Conservation (phyloP, 2,888 invertebrate genomes). For the Diaprepes abbreviatus region DNA sequence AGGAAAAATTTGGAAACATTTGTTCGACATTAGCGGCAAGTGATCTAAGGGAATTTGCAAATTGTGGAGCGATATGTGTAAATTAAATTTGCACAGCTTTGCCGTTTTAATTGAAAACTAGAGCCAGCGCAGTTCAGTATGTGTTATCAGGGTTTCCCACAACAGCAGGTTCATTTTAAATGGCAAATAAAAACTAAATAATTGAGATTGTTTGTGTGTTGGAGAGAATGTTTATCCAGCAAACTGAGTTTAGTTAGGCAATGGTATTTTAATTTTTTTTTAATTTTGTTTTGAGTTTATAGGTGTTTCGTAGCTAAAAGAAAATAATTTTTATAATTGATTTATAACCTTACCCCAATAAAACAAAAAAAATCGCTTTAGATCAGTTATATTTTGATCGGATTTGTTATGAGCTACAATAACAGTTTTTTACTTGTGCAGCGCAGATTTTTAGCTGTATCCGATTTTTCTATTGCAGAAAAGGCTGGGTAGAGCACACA, state of each 20-base stretch:
- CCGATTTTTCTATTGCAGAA: too few species aligned
- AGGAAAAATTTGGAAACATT: neutral
- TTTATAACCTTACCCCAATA: too few species aligned
- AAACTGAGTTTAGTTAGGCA: neutral
- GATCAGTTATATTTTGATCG: too few species aligned
- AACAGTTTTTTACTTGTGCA: too few species aligned
- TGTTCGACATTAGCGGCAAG: slow-evolving; percentile 3
- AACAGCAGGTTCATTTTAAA: neutral
- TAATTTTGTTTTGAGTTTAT: too few species aligned
- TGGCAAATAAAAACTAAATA: slow-evolving; percentile 1
- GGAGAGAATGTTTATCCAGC: neutral
- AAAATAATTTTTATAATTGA: too few species aligned
- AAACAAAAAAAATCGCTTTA: too few species aligned
- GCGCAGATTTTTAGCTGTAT: too few species aligned
- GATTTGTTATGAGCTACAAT: too few species aligned
- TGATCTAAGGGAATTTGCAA: neutral
- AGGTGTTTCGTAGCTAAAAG: too few species aligned
- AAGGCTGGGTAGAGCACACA: too few species aligned
- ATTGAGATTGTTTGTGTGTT: neutral
- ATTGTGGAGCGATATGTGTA: neutral
- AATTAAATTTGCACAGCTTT: slow-evolving; percentile 11
- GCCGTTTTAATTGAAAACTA: slow-evolving; percentile 8
- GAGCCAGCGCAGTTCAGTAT: slow-evolving; percentile 1
- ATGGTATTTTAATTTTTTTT: neutral
- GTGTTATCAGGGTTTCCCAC: neutral